Conservation (phyloP, 2,113 vertebrate species). For the Heliornis fulica region DNA sequence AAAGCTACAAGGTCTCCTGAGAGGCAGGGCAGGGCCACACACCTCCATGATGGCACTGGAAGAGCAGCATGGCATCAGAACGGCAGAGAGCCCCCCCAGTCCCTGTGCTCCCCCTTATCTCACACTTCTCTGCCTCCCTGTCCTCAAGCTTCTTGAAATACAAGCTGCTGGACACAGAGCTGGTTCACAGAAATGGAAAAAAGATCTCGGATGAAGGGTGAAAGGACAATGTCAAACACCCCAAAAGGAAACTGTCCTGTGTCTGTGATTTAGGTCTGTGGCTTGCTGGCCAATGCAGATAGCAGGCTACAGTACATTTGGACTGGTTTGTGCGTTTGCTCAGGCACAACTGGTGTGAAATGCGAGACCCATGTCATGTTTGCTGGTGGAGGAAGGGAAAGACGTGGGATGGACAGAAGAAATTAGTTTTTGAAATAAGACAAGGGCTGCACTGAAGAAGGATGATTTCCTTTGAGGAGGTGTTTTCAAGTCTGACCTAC, state of each 20-base stretch:
- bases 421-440: slow-evolving; percentile 38
- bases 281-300: background rate
- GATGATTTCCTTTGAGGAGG: background rate
- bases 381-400: background rate
- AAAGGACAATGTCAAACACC: background rate
- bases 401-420: background rate
- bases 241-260: slow-evolving; percentile 26
- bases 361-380: background rate
- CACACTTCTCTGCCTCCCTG: fast-evolving
- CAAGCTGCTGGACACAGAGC: background rate
- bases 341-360: slow-evolving; percentile 44
- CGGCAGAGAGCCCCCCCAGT: background rate
- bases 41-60: background rate
- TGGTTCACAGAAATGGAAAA: background rate
- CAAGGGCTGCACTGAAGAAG: background rate
- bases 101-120: background rate
- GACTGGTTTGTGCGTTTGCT: background rate
- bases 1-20: background rate
- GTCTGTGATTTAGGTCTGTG: slow-evolving; percentile 29
- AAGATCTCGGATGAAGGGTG: slow-evolving; percentile 1
- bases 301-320: slow-evolving; percentile 49
- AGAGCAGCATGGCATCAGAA: background rate
- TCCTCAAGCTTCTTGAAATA: background rate
- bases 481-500: background rate
- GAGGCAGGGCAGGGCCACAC: background rate